A percentile compares a stretch with the other conserved stretches of the same genome.
phyloP scores from a whole-genome alignment of 92 coral and sea anemone species.

The Pocillopora meandrina region DNA sequence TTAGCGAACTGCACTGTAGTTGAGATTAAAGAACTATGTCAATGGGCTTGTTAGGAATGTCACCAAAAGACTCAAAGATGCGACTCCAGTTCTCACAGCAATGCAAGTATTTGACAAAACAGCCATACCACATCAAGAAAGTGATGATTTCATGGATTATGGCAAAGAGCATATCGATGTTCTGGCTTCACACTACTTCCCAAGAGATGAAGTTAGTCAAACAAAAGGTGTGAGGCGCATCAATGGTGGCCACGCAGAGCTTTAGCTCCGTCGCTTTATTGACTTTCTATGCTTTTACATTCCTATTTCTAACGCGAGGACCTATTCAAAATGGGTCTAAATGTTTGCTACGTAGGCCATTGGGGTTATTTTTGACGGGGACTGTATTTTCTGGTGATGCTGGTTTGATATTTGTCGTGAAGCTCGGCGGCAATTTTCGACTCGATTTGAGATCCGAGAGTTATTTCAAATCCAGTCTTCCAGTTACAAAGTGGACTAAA shows the following conservation, averaged over 20 bases:
- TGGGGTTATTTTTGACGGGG: not conserved
- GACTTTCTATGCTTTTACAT: too few species aligned
- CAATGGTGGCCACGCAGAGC: too few species aligned
- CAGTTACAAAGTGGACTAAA: not conserved
- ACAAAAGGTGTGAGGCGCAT: too few species aligned
- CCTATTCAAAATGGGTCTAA: too few species aligned
- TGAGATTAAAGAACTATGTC: conserved; percentile 9
- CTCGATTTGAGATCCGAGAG: not conserved
- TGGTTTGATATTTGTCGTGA: not conserved
- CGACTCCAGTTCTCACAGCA: not conserved
- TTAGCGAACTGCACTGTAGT: too few species aligned
- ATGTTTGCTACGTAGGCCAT: too few species aligned
- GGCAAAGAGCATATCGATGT: conserved; percentile 27
- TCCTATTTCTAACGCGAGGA: too few species aligned
- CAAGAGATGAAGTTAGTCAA: conserved; percentile 28
- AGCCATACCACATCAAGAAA: conserved; percentile 41
- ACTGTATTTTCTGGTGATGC: not conserved
- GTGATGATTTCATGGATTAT: conserved; percentile 33
- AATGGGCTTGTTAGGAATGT: conserved; percentile 1
- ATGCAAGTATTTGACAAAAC: conserved; percentile 47
- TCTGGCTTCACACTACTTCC: conserved; percentile 26
- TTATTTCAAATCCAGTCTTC: not conserved
- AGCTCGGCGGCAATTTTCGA: not conserved
- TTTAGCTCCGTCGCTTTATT: too few species aligned
- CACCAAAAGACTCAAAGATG: too few species aligned